phyloP scores from a whole-genome alignment of 2,113 vertebrate genomes.

The Gulo gulo region DNA sequence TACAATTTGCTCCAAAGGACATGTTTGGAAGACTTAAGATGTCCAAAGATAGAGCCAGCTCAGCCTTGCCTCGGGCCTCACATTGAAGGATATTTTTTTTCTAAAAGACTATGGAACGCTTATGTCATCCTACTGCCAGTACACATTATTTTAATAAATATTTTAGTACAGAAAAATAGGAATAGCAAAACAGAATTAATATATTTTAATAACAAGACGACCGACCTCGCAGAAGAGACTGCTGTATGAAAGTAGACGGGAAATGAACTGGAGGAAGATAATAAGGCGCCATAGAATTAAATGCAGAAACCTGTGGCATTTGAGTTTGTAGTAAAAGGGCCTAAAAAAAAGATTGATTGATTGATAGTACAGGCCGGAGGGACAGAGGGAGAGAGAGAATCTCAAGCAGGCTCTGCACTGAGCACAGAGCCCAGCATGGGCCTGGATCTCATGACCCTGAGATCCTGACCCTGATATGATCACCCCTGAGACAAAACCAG shows the following conservation, averaged over 20 bases:
- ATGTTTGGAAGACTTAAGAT: neutral
- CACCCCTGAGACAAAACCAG: neutral
- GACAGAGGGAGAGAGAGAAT: neutral
- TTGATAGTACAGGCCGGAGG: neutral
- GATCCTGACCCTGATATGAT: neutral
- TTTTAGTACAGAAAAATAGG: neutral
- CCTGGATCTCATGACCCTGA: neutral
- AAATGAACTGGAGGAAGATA: neutral
- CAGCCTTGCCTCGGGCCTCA: neutral
- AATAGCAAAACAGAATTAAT: neutral
- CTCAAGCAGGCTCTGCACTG: neutral
- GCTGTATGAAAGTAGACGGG: neutral
- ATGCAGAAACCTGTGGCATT: neutral
- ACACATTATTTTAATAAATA: neutral
- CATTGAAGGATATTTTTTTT: neutral
- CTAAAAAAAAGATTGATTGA: neutral
- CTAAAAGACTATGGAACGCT: neutral
- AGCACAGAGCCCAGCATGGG: neutral
- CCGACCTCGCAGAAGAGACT: neutral
- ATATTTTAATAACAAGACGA: neutral
- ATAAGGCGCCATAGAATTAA: neutral
- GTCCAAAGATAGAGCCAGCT: neutral
- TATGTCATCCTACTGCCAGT: neutral
- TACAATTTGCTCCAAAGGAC: neutral
- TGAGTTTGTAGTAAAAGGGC: neutral